Percentiles rank a stretch among this genome's conserved stretches.
These are phyloP conservation scores for Sebastes nivosus DNA, from an alignment of 2,797 vertebrate genomes.

Conservation along the genomic window DNA sequence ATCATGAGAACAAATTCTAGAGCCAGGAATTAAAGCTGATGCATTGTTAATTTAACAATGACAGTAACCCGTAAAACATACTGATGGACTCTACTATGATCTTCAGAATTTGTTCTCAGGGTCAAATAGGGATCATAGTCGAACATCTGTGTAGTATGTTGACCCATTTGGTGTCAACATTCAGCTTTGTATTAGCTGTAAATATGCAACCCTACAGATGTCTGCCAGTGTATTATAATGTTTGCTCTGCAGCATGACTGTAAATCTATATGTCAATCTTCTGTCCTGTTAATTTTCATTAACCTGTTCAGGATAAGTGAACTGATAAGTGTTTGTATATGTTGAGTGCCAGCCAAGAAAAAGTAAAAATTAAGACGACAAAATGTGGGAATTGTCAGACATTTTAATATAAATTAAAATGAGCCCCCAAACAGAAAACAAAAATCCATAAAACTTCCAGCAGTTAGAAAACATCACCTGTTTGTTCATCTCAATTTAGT, in stretches of 20 bases:
- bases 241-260: constrained; percentile 2
- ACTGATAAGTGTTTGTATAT: neutral
- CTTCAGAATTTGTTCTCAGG: neutral
- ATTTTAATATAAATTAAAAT: constrained; percentile 87
- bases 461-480: constrained; percentile 77
- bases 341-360: neutral
- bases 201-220: constrained; percentile 32
- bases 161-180: neutral
- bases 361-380: neutral
- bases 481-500: constrained; percentile 72
- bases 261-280: neutral
- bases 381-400: constrained; percentile 62
- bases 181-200: neutral
- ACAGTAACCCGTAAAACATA: neutral
- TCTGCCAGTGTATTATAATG: neutral
- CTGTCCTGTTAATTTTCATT: neutral
- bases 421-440: constrained; percentile 71
- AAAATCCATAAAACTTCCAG: constrained; percentile 79
- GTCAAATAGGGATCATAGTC: neutral
- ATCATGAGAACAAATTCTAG: neutral
- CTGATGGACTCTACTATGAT: neutral
- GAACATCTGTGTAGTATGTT: neutral
- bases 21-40: neutral
- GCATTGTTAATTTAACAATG: neutral
- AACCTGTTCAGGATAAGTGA: neutral